These are phyloP conservation scores for Bicyclus anynana DNA, from an alignment of 1,140 invertebrate genomes.

Conservation along the genomic window DNA sequence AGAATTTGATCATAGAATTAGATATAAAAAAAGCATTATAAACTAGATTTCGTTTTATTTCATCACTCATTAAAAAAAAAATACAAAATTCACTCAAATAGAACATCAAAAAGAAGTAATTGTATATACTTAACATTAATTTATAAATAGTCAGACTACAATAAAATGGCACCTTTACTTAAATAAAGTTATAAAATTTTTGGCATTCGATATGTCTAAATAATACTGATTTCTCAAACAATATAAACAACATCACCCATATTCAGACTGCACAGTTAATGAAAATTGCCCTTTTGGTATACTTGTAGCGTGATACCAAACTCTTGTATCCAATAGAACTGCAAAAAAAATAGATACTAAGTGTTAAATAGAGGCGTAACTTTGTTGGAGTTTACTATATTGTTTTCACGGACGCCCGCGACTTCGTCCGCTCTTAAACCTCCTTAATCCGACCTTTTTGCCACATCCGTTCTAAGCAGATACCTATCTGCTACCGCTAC, in stretches of 20 bases:
- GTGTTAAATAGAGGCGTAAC: no score
- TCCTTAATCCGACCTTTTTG: no score
- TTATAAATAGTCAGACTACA: conserved; percentile 41
- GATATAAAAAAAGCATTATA: conserved; percentile 67
- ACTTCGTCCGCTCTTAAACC: no score
- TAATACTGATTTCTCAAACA: conserved; percentile 45
- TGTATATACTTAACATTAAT: conserved; percentile 26
- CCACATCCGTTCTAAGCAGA: no score
- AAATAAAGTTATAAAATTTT: conserved; percentile 50
- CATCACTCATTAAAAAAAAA: conserved; percentile 2
- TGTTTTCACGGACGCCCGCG: no score
- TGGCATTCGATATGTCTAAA: conserved; percentile 67
- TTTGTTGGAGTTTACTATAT: no score
- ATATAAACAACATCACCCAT: conserved; percentile 79
- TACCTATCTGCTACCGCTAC: no score
- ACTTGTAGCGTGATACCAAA: conserved; percentile 94
- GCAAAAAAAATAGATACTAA: conserved; percentile 51
- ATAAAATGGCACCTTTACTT: conserved; percentile 38
- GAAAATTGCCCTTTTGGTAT: conserved; percentile 91
- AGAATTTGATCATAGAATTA: conserved; percentile 62
- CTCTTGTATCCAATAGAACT: conserved; percentile 92
- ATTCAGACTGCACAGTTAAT: conserved; percentile 94
- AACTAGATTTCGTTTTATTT: conserved; percentile 41
- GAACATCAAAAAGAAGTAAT: conserved; percentile 31
- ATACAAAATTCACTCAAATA: conserved; percentile 25